Evolutionary conservation across 2,888 invertebrate genomes (phyloP).

Genomic region (Hipparchia sbordonii): DNA sequence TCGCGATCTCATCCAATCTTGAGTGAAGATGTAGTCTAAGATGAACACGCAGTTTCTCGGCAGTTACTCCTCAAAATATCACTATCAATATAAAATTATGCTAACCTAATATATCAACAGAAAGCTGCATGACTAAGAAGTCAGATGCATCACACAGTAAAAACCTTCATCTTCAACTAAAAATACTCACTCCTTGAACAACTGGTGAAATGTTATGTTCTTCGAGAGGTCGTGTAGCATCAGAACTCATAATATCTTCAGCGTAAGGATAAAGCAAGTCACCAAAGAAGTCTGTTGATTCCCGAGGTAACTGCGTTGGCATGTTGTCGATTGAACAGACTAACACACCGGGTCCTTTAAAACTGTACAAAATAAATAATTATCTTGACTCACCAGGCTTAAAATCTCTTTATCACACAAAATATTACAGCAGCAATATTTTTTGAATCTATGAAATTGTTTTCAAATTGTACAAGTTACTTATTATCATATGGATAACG

Average conservation of each 20-base stretch:
- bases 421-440: background rate
- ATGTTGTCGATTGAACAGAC: slow-evolving; percentile 99
- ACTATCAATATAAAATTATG: too few relatives aligned
- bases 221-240: slow-evolving; percentile 90
- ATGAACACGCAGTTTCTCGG: too few relatives aligned
- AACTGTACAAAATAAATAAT: slow-evolving; percentile 77
- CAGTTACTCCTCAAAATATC: too few relatives aligned
- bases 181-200: slow-evolving; percentile 84
- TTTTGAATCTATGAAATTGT: background rate
- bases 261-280: slow-evolving; percentile 95
- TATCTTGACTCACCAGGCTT: background rate
- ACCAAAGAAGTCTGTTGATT: slow-evolving; percentile 99
- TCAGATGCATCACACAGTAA: background rate
- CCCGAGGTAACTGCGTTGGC: slow-evolving; percentile 99
- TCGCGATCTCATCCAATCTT: too few relatives aligned
- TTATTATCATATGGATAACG: background rate
- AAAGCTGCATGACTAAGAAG: background rate
- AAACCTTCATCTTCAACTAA: background rate
- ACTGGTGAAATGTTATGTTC: slow-evolving; percentile 89
- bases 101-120: too few relatives aligned
- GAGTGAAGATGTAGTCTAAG: too few relatives aligned
- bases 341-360: slow-evolving; percentile 97
- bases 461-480: background rate
- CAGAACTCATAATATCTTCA: slow-evolving; percentile 92
- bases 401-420: background rate